Evolutionary conservation across 2,888 invertebrate species (phyloP).

Genomic region (Drosophila imparisetae): DNA sequence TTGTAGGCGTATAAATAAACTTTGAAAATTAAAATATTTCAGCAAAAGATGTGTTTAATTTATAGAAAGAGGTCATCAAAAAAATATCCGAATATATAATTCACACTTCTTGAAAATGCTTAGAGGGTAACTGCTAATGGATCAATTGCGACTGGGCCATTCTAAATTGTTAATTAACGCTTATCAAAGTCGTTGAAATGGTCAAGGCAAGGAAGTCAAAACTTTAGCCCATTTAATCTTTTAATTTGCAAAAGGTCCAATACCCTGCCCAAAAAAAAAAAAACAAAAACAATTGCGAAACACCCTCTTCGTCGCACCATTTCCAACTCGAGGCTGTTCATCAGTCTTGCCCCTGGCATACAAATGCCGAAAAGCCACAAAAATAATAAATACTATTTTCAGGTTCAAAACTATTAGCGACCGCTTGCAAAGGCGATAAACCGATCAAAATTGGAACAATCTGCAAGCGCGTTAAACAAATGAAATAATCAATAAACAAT

Average conservation of each 20-base stretch:
- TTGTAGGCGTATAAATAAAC: not conserved
- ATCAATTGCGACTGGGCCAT: not conserved
- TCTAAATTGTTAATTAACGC: conserved; percentile 29
- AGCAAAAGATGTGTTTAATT: not conserved
- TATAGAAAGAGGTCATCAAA: not conserved
- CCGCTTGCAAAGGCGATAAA: conserved; percentile 68
- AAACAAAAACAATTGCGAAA: not conserved
- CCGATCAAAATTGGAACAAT: conserved; percentile 77
- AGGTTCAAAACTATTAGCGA: conserved; percentile 75
- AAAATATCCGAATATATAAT: not conserved
- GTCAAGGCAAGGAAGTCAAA: conserved; percentile 52
- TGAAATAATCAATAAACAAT: conserved; percentile 54
- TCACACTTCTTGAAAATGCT: not conserved
- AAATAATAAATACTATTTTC: conserved; percentile 29
- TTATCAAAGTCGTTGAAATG: conserved; percentile 58
- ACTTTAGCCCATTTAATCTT: conserved; percentile 31
- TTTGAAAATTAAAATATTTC: not conserved
- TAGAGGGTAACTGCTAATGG: conserved; percentile 28
- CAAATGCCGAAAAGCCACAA: conserved; percentile 26
- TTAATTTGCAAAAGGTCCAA: conserved; percentile 46
- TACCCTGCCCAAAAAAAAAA: conserved; percentile 35
- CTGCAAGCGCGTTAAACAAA: conserved; percentile 52
- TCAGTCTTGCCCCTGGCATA: conserved; percentile 70
- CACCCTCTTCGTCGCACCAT: not conserved
- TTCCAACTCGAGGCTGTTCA: conserved; percentile 9